Evolutionary conservation across 2,113 vertebrate genomes (phyloP), one percentile per base, ranked within the genome.

Genomic region (Odobenus rosmarus): DNA sequence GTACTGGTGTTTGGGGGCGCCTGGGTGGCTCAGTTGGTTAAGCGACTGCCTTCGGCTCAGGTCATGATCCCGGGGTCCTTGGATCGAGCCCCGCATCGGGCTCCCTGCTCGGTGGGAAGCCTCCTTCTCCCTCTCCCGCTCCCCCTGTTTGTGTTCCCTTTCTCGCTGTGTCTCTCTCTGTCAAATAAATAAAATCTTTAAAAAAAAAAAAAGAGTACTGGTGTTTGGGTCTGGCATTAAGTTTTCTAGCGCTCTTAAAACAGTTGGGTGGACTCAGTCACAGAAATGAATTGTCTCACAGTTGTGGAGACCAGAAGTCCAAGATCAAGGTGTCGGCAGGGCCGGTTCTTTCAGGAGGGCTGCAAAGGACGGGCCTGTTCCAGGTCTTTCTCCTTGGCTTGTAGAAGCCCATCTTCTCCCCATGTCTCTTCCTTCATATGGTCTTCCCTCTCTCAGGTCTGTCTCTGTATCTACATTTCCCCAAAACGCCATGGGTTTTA

Each of bases 221-320:
- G 33, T 62, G 1, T 33, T 4, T 1, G 72, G 72, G 72, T 28
- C 72, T 76, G 24, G 72, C 42, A 15, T 3, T 46, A 24, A 31
- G 33, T 69, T 42, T 39, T 2, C 55, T 5, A 0, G 61, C 12
- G 28, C 28, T 64, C 62, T 31, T 64, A 21, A 26, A 5, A 61
- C 13, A 31, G 18, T 3, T 0, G 10, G 18, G 42, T 1, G 19
- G 36, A 55, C 64, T 13, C 33, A 11, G 51, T 6, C 23, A 16
- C 62, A 24, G 72, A 42, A 42, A 9, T 2, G 18, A 12, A 9
- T 24, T 1, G 23, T 28, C 57, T 31, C 49, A 28, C 31, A 23
- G n/a, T 24, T 72, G 8, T 19, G 5, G 86, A 62, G 46, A 21
- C 69, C 11, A 21, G 79, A 82, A 64, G 79, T 26, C 77, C 53